These are phyloP conservation scores for Oceanodroma leucorhoa DNA, from an alignment of 2,797 vertebrate species.

Conservation along the genomic window DNA sequence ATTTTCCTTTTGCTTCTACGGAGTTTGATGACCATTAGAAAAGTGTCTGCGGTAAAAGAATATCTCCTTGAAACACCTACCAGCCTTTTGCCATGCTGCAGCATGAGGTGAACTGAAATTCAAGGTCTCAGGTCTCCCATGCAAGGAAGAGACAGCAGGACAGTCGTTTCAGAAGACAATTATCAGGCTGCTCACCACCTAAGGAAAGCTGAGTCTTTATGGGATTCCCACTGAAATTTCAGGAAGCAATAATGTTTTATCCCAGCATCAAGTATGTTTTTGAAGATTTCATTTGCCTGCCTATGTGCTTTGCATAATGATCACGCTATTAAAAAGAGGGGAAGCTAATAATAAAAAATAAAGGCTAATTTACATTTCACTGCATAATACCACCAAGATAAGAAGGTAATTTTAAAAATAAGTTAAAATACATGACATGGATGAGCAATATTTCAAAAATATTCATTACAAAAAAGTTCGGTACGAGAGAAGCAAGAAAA, in stretches of 20 bases:
- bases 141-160: not conserved
- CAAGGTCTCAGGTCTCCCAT: not conserved
- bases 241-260: not conserved
- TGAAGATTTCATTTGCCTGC: not conserved
- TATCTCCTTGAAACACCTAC: not conserved
- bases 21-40: not conserved
- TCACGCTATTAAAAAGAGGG: not conserved
- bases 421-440: not conserved
- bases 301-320: not conserved
- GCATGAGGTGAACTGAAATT: not conserved
- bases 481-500: not conserved
- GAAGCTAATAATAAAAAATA: slow-evolving; percentile 23
- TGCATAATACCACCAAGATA: not conserved
- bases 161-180: not conserved
- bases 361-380: slow-evolving; percentile 12
- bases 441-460: slow-evolving; percentile 3
- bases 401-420: not conserved
- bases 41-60: not conserved
- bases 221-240: slow-evolving; percentile 1
- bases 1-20: not conserved
- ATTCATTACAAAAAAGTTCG: not conserved
- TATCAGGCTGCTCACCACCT: not conserved
- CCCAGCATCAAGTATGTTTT: not conserved
- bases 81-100: not conserved
- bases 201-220: not conserved